These are phyloP conservation scores for Varanus salvator DNA, from an alignment of 2,113 vertebrate genomes.

Conservation along the genomic window DNA sequence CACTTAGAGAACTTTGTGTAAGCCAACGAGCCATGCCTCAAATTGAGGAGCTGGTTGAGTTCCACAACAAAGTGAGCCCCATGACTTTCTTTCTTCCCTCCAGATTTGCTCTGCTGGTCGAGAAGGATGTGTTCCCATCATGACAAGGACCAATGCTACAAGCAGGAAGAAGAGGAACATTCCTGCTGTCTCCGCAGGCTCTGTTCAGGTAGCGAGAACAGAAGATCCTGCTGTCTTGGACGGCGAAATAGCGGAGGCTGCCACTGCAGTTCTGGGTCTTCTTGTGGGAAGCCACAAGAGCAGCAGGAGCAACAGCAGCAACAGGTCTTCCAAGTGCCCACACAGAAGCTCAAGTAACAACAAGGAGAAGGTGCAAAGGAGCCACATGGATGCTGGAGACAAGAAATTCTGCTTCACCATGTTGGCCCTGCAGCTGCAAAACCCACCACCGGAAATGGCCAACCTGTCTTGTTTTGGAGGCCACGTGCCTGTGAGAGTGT, in stretches of 20 bases:
- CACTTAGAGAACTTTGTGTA: not conserved
- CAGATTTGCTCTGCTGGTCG: not conserved
- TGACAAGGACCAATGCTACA: slow-evolving; percentile 48
- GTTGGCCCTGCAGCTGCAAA: not conserved
- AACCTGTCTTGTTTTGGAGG: too few species aligned
- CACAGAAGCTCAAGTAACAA: slow-evolving; percentile 52
- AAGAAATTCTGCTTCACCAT: too few species aligned
- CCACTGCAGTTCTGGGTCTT: rapidly evolving
- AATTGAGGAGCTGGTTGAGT: too few species aligned
- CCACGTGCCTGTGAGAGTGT: not conserved
- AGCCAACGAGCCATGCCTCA: not conserved
- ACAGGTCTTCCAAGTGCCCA: not conserved
- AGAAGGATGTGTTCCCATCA: slow-evolving; percentile 53
- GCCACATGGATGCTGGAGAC: not conserved
- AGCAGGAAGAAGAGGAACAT: not conserved
- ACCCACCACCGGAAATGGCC: not conserved
- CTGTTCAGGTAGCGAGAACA: not conserved
- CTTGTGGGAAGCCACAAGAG: not conserved
- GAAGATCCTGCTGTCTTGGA: not conserved
- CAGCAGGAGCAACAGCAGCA: slow-evolving; percentile 43
- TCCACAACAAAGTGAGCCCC: not conserved
- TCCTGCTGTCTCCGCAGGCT: not conserved
- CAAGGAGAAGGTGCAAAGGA: not conserved
- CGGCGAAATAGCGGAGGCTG: not conserved
- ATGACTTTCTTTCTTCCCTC: not conserved